Evolutionary conservation across 2,113 vertebrate genomes (phyloP).

Genomic region (Centropristis striata): DNA sequence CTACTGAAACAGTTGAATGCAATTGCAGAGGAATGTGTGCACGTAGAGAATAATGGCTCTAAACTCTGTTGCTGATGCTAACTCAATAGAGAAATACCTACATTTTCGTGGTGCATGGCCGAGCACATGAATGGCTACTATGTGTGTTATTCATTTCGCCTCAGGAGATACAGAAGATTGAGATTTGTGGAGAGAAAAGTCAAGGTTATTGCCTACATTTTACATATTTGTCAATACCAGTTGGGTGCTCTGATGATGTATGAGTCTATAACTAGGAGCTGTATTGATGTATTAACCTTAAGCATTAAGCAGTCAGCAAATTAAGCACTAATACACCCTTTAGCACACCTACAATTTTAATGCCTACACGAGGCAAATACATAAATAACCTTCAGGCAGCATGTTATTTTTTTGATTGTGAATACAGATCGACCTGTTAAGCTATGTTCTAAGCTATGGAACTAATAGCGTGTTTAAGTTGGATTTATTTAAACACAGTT

Average conservation of each 20-base stretch:
- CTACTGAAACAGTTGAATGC: slow-evolving; percentile 21
- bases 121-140: neutral
- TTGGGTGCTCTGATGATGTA: slow-evolving; percentile 43
- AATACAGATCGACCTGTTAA: neutral
- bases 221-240: slow-evolving; percentile 32
- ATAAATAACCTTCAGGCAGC: neutral
- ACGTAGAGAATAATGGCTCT: slow-evolving; percentile 3
- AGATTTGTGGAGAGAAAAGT: slow-evolving; percentile 17
- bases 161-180: neutral
- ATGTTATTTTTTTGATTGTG: neutral
- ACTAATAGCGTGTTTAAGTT: neutral
- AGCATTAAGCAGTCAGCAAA: slow-evolving; percentile 26
- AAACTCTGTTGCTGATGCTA: slow-evolving; percentile 9
- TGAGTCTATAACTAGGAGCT: slow-evolving; percentile 51
- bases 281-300: slow-evolving; percentile 47
- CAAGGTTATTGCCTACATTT: slow-evolving; percentile 55
- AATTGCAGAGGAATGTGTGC: slow-evolving; percentile 7
- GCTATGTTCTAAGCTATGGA: neutral
- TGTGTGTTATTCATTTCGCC: slow-evolving; percentile 2
- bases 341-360: neutral
- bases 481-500: slow-evolving; percentile 13
- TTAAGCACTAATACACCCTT: slow-evolving; percentile 12
- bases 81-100: neutral
- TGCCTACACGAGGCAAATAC: neutral
- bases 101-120: neutral